Conservation (phyloP, 2,888 invertebrate species). For the Pollenia labialis region DNA sequence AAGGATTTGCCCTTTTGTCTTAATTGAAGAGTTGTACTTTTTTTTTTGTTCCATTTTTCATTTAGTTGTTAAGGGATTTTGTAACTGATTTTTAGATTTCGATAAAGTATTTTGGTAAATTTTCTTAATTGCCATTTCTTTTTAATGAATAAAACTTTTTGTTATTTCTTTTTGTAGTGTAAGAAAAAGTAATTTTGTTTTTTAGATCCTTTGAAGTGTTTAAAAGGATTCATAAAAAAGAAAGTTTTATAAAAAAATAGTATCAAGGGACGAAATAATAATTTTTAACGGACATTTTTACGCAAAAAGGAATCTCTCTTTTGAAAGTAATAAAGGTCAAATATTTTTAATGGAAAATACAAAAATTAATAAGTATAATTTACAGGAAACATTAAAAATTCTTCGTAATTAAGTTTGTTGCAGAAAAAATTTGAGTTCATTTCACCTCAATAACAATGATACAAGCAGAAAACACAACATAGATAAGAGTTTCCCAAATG, state of each 20-base stretch:
- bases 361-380: slow-evolving; percentile 2
- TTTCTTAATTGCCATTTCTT: slow-evolving; percentile 63
- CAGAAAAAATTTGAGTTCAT: too few species aligned
- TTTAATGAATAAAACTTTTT: slow-evolving; percentile 44
- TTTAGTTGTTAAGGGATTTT: slow-evolving; percentile 16
- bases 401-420: too few species aligned
- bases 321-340: not conserved
- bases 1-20: slow-evolving; percentile 4
- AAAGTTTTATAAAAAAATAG: not conserved
- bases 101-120: slow-evolving; percentile 50
- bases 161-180: not conserved
- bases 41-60: not conserved
- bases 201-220: not conserved
- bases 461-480: too few species aligned
- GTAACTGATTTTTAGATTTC: slow-evolving; percentile 57
- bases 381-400: not conserved
- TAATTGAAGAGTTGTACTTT: slow-evolving; percentile 24
- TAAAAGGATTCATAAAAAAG: not conserved
- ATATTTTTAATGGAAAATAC: too few species aligned
- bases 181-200: not conserved
- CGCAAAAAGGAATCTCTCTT: not conserved
- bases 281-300: not conserved
- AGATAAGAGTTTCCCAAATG: too few species aligned
- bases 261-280: not conserved
- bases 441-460: too few species aligned